Evolutionary conservation across 2,797 vertebrate genomes (phyloP).

Genomic region (Coluber constrictor): DNA sequence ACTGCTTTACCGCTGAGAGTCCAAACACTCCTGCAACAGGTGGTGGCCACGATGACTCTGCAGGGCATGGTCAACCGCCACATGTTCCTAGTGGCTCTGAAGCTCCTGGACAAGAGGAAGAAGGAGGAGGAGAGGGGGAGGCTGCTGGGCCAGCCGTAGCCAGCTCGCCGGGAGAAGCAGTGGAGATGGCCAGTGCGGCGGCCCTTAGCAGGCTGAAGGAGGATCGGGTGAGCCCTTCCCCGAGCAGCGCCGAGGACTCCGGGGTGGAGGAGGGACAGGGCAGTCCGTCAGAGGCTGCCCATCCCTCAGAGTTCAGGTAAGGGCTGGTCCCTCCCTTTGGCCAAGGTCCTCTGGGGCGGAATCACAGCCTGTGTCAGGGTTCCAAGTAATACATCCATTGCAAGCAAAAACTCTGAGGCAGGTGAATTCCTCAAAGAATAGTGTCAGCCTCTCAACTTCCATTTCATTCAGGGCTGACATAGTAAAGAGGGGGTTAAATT

Average conservation of each 20-base stretch:
- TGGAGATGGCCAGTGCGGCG: not conserved
- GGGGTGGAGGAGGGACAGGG: conserved; percentile 77
- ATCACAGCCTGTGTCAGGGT: not conserved
- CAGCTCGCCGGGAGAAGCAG: not conserved
- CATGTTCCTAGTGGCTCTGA: conserved; percentile 87
- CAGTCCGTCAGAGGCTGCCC: conserved; percentile 77
- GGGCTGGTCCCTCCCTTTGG: not conserved
- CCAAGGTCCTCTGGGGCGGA: not conserved
- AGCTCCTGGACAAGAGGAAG: conserved; percentile 76
- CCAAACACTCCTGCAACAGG: conserved; percentile 84
- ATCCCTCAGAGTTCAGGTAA: conserved; percentile 94
- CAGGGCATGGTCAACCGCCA: conserved; percentile 87
- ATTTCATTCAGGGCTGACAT: too few relatives aligned
- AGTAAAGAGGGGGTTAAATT: too few relatives aligned
- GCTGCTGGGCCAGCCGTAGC: conserved; percentile 57
- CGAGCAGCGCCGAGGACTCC: conserved; percentile 71
- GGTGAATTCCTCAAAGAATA: too few relatives aligned
- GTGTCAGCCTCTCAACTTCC: too few relatives aligned
- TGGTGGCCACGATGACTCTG: conserved; percentile 92
- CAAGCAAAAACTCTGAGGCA: too few relatives aligned
- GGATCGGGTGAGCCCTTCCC: conserved; percentile 70
- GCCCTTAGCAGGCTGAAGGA: conserved; percentile 42
- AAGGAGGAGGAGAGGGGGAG: conserved; percentile 55
- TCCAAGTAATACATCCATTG: too few relatives aligned
- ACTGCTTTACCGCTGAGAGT: conserved; percentile 91